A percentile compares a stretch with the other conserved stretches of the same genome.
phyloP scores from a whole-genome alignment of 2,797 vertebrate species.

The Peromyscus nudipes region DNA sequence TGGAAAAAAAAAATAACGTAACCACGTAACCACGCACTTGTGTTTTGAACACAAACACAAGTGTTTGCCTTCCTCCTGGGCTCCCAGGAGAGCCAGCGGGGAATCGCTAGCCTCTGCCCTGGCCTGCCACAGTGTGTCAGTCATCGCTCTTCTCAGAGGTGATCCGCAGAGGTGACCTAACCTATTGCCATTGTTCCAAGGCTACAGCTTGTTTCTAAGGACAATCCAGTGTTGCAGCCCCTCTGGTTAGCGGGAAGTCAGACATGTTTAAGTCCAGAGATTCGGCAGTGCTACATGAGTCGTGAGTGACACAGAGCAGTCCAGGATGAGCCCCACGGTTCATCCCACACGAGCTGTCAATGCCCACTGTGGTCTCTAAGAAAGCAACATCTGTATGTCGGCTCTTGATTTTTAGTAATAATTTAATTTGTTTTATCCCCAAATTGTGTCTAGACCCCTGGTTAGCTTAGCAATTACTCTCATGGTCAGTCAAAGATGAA shows the following conservation, averaged over 20 bases:
- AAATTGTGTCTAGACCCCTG: neutral
- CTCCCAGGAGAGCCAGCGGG: neutral
- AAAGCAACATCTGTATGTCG: neutral
- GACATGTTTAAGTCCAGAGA: neutral
- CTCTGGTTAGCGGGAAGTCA: slow-evolving; percentile 1
- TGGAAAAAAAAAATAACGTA: neutral
- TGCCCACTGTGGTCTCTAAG: neutral
- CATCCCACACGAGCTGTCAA: neutral
- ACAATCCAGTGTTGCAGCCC: neutral
- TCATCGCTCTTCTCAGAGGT: neutral
- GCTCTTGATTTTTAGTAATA: slow-evolving; percentile 42
- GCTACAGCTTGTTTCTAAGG: neutral
- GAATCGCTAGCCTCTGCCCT: neutral
- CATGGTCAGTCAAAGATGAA: neutral
- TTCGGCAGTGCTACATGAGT: neutral
- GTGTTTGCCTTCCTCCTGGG: neutral
- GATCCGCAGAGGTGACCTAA: neutral
- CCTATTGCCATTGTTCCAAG: neutral
- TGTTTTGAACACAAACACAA: slow-evolving; percentile 5
- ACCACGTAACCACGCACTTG: neutral
- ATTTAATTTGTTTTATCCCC: slow-evolving; percentile 3
- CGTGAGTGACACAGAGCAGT: neutral
- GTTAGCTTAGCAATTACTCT: neutral
- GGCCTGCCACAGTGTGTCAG: neutral
- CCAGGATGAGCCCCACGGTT: neutral